These are phyloP conservation scores for Aphis craccivora DNA, from an alignment of 1,140 invertebrate genomes.

Conservation along the genomic window DNA sequence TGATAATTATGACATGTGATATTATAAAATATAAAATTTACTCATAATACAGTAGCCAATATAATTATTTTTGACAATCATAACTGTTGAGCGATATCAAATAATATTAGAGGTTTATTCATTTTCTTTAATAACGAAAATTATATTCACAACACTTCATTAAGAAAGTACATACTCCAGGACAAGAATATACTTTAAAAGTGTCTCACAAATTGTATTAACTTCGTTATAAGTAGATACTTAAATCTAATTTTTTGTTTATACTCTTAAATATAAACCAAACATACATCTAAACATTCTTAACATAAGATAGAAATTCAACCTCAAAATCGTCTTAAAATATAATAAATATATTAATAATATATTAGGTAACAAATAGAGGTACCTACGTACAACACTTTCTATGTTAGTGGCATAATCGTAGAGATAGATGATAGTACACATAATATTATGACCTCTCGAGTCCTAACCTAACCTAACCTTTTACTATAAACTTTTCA, in stretches of 20 bases:
- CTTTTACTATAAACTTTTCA: not conserved
- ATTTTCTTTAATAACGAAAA: not conserved
- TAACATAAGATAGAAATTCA: not conserved
- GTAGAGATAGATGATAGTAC: not conserved
- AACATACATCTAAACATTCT: not conserved
- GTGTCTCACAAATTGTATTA: not conserved
- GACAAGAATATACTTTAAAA: not conserved
- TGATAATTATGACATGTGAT: not conserved
- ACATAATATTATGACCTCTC: not conserved
- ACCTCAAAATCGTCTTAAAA: not conserved
- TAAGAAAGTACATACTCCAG: not conserved
- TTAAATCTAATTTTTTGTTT: not conserved
- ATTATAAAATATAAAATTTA: slow-evolving; percentile 3
- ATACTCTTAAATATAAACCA: not conserved
- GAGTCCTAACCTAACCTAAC: not conserved
- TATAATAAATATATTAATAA: not conserved
- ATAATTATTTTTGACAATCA: not conserved
- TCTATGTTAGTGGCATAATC: not conserved
- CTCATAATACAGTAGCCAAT: not conserved
- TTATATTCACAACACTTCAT: not conserved
- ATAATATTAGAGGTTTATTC: not conserved
- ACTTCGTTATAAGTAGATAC: not conserved
- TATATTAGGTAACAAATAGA: not conserved
- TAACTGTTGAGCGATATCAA: not conserved
- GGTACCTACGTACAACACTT: not conserved